phyloP scores from a whole-genome alignment of 2,888 invertebrate species.

The Galeruca laticollis region DNA sequence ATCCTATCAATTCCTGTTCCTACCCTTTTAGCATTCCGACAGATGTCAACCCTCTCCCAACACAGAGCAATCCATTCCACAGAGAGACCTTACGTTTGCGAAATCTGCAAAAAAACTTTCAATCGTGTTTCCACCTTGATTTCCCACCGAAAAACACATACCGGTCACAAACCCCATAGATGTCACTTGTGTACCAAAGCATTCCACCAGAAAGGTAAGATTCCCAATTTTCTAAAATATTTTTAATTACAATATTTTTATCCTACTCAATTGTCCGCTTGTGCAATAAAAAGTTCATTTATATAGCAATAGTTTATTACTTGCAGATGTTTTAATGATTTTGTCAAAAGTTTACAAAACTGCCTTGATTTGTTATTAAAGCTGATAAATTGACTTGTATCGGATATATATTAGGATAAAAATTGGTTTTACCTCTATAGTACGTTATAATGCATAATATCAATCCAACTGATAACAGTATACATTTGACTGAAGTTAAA shows the following conservation, averaged over 20 bases:
- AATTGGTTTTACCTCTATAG: too few relatives aligned
- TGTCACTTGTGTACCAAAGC: constrained; percentile 82
- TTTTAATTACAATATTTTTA: neutral
- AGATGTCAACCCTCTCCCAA: constrained; percentile 81
- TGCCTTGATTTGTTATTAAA: too few relatives aligned
- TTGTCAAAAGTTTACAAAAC: too few relatives aligned
- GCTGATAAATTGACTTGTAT: too few relatives aligned
- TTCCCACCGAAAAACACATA: constrained; percentile 83
- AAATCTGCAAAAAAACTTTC: constrained; percentile 82
- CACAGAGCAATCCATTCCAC: constrained; percentile 85
- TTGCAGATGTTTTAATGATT: too few relatives aligned
- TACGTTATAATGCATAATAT: too few relatives aligned
- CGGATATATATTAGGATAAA: too few relatives aligned
- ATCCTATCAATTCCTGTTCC: constrained; percentile 14
- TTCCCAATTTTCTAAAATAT: neutral
- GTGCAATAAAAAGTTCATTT: neutral
- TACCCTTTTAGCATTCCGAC: constrained; percentile 71
- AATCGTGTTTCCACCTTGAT: constrained; percentile 85
- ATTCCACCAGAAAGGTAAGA: constrained; percentile 82
- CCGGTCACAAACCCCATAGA: constrained; percentile 78
- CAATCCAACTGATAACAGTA: too few relatives aligned
- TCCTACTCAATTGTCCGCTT: neutral
- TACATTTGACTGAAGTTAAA: too few relatives aligned
- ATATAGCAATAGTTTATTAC: too few relatives aligned
- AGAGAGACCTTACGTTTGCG: constrained; percentile 79